Conservation (phyloP, 2,888 invertebrate genomes). For the Hyposoter dolosus region DNA sequence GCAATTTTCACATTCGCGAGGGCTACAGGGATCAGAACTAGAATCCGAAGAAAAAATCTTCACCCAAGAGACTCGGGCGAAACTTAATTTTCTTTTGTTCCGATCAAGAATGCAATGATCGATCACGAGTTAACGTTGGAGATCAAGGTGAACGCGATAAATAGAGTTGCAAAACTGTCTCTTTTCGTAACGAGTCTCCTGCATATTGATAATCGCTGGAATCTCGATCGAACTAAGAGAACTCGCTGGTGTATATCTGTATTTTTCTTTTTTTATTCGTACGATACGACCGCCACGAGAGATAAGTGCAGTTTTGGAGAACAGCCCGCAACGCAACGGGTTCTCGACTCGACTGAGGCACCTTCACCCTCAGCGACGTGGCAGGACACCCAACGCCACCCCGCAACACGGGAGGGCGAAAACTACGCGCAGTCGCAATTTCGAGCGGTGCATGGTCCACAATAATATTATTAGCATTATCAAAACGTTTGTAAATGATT, state of each 20-base stretch:
- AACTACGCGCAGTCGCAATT: slow-evolving; percentile 79
- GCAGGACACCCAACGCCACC: slow-evolving; percentile 74
- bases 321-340: slow-evolving; percentile 80
- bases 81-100: slow-evolving; percentile 11
- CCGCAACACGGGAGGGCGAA: slow-evolving; percentile 67
- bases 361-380: slow-evolving; percentile 78
- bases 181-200: neutral
- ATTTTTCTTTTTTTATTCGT: slow-evolving; percentile 27
- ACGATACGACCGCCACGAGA: slow-evolving; percentile 56
- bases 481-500: slow-evolving; percentile 6
- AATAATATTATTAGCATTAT: neutral
- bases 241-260: neutral
- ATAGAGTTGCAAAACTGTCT: neutral
- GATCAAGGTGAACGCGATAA: neutral
- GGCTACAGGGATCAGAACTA: neutral
- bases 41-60: slow-evolving; percentile 8
- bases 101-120: slow-evolving; percentile 7
- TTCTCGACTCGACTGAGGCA: slow-evolving; percentile 82
- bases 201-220: neutral
- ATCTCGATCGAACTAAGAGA: neutral
- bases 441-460: slow-evolving; percentile 56
- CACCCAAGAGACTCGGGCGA: slow-evolving; percentile 7
- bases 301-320: slow-evolving; percentile 69
- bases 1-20: slow-evolving; percentile 40
- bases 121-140: slow-evolving; percentile 7